phyloP scores from a whole-genome alignment of 2,113 vertebrate species.

The Epinephelus lanceolatus region DNA sequence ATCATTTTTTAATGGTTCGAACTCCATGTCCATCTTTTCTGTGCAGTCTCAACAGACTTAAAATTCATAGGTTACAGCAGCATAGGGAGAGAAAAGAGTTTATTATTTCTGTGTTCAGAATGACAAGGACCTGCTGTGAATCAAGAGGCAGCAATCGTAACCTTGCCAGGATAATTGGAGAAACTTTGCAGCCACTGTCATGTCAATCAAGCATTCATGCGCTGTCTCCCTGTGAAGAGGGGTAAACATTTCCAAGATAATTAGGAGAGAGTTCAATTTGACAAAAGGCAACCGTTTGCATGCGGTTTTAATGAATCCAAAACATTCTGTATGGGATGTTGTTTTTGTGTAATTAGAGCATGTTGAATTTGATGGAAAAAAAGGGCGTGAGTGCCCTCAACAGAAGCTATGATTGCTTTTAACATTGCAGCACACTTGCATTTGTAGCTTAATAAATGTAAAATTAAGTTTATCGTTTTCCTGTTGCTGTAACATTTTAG shows the following conservation, averaged over 20 bases:
- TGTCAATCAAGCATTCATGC: conserved; percentile 72
- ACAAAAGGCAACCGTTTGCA: conserved; percentile 58
- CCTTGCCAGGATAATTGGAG: conserved; percentile 79
- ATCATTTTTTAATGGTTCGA: conserved; percentile 20
- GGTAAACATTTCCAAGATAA: conserved; percentile 63
- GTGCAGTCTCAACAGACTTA: conserved; percentile 30
- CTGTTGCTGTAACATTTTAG: neutral
- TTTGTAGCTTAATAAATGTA: conserved; percentile 3
- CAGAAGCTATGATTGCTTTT: conserved; percentile 17
- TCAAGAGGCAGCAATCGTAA: conserved; percentile 67
- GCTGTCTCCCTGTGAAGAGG: conserved; percentile 58
- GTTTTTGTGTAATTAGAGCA: conserved; percentile 51
- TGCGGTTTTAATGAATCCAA: conserved; percentile 56
- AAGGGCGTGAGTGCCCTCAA: conserved; percentile 14
- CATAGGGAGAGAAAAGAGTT: conserved; percentile 41
- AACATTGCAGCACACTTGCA: conserved; percentile 5
- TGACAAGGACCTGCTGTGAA: conserved; percentile 62
- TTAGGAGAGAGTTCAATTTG: conserved; percentile 56
- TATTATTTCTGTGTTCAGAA: conserved; percentile 42
- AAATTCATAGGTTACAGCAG: conserved; percentile 47
- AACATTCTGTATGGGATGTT: conserved; percentile 55
- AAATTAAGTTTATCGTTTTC: conserved; percentile 1
- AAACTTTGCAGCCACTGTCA: conserved; percentile 74
- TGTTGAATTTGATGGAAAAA: conserved; percentile 29
- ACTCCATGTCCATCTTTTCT: conserved; percentile 11